Conservation (phyloP, 2,797 vertebrate species). For the Falco cherrug region DNA sequence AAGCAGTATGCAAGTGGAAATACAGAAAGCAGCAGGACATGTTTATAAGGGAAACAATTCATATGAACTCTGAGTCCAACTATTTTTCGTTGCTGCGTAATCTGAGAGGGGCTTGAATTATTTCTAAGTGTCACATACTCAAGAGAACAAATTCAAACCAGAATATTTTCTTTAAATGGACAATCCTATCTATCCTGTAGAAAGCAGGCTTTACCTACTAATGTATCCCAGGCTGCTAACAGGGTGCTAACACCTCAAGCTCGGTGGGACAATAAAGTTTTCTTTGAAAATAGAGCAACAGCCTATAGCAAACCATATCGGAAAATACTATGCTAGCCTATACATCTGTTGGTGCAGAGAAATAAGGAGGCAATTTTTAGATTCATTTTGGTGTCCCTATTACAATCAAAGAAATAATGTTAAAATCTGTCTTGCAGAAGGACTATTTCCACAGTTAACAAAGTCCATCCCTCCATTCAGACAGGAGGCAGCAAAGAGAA, state of each 20-base stretch:
- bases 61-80: background rate
- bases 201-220: background rate
- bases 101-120: background rate
- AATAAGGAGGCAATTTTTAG: background rate
- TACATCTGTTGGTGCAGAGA: background rate
- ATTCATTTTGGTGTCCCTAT: background rate
- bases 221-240: background rate
- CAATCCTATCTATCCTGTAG: background rate
- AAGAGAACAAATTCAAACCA: background rate
- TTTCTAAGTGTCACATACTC: background rate
- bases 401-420: background rate
- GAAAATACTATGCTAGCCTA: background rate
- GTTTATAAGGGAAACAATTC: slow-evolving; percentile 1
- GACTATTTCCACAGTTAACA: background rate
- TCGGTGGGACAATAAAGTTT: background rate
- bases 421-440: background rate
- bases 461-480: background rate
- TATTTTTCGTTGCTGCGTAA: slow-evolving; percentile 6
- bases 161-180: background rate
- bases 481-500: background rate
- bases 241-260: background rate
- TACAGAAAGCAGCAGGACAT: background rate
- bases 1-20: background rate
- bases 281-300: background rate
- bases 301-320: background rate